Base-by-base conservation (phyloP, 2,113 vertebrate species). In the Pygoscelis adeliae region DNA sequence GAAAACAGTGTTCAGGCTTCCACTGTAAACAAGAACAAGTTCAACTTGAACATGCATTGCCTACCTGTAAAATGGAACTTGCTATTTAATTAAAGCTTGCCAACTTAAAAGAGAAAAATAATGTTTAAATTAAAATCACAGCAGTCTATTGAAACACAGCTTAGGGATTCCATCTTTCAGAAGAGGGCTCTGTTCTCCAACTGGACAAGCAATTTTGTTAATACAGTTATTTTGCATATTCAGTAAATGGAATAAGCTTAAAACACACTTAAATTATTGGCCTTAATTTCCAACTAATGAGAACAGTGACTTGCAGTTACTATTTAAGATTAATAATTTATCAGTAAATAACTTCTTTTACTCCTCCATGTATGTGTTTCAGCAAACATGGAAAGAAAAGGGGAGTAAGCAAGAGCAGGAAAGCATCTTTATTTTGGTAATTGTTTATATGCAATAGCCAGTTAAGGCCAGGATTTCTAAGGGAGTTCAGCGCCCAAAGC, bases 1-100 rank as follows among this genome's bases (percentile, higher is more conserved):
- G 62, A 83, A 93, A 97, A 88, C 61, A 96, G 58, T 13, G 11
- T 63, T 95, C 71, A 73, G 78, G 42, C 46, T 88, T 94, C 66
- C 47, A 70, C 55, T 66, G 83, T 94, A 95, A 97, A 97, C 92
- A 96, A 86, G 70, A 93, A 93, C 90, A 70, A 93, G 82, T 96
- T 86, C 10, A 11, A 94, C 84, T 89, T 83, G 87, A 93, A 90
- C 7, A 34, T 49, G 29, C 42, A 15, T 53, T 87, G 20, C 83
- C 69, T 80, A 50, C 26, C 50, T 42, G 16, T 83, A 85, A 90
- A 90, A 83, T 73, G n/a, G 40, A 85, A 42, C 27, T 86, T 72
- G n/a, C 23, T 58, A 21, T 46, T 80, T 53, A 90, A 87, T 91
- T 93, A 77, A 77, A 83, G 46, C 40, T 89, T 91, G 40, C 74